Evolutionary conservation across 2,113 vertebrate genomes (phyloP), one percentile per base, ranked within the genome.

Genomic region (Solea solea): DNA sequence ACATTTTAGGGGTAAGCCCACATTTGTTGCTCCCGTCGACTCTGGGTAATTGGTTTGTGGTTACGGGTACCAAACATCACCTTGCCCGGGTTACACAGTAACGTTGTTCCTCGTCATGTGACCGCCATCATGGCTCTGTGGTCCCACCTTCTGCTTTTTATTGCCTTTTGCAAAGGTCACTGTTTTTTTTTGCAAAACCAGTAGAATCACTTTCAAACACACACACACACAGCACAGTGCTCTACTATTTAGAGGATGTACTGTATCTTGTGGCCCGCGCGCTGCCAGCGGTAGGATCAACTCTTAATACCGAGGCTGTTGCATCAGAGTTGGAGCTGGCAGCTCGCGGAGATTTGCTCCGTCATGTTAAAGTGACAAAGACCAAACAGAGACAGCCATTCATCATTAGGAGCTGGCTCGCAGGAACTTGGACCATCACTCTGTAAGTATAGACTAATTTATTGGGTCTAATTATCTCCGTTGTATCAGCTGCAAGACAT

Each of bases 1-100:
- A 89, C 87, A 71, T 91, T 90, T 91, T 88, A 79, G 81, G 89
- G 86, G 89, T 90, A 92, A 92, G 88, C 88, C 84, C 61, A 78
- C 88, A 90, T 92, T 88, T 91, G 88, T 85, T 68, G 50, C 85
- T 76, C 54, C 85, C 77, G 76, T 87, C 75, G 75, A 48, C 67
- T 83, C 52, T 6, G 42, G 40, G 49, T 85, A 86, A 85, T 87
- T 88, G 69, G 75, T 64, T 77, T 58, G 51, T 61, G 55, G 59
- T 59, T 78, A 60, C 79, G 66, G 52, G 48, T 72, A 72, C 48
- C 48, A 74, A 52, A 69, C 48, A 44, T 49, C 54, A 50, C 67
- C 39, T 66, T 27, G 25, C 57, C 21, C 21, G 68, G 15, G 63
- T 12, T 59, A 1, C 16, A 75, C 59, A 66, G 1, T 56, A 40